Evolutionary conservation across 53 echinoderm and acorn worm species (phyloP), one percentile per base, ranked within the genome.

Genomic region (Holothuria leucospilota): DNA sequence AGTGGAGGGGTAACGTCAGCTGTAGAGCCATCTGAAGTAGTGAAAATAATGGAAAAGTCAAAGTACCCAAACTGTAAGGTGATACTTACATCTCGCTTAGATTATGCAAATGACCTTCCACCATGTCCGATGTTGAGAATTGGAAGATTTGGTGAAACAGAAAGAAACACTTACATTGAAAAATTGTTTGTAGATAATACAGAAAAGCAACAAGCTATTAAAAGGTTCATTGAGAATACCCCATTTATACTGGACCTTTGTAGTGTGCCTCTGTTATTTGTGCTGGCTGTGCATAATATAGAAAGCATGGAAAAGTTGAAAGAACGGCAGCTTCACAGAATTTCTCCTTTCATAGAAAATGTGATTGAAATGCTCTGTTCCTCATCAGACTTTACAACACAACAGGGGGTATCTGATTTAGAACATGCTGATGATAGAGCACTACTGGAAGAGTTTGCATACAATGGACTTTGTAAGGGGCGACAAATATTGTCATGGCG

Each of bases 391-490:
- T 18, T 20, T 16, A 24, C 20, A 6, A 20, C 10, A 20, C 9
- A 41, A 41, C 39, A 46, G 18, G 9, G 69, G 2, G 6, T 27
- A 68, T 16, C 29, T 26, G 38, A 34, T 2, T 34, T 34, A 34
- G 34, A 34, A 34, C 34, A 3, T 34, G 34, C 13, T 68, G 69
- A 25, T 9, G 28, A 30, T 18, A 8, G 8, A 12, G 2, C 27
- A 8, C 8, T 5, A 5, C 34, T 72, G 23, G 28, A 41, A 72
- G 72, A 72, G 39, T 13, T 72, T 39, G 72, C 72, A 21, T 41
- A 46, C 49, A 72, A 72, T 41, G 72, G 72, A 72, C 42, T 72
- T n/a, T 72, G 72, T 49, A 72, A 72, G 49, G 72, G 72, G 24
- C 34, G 49, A 13, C 72, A 72, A n/a, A 27, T 13, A 72, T 30